Evolutionary conservation across 2,797 vertebrate genomes (phyloP).

Genomic region (Centroberyx gerrardi): DNA sequence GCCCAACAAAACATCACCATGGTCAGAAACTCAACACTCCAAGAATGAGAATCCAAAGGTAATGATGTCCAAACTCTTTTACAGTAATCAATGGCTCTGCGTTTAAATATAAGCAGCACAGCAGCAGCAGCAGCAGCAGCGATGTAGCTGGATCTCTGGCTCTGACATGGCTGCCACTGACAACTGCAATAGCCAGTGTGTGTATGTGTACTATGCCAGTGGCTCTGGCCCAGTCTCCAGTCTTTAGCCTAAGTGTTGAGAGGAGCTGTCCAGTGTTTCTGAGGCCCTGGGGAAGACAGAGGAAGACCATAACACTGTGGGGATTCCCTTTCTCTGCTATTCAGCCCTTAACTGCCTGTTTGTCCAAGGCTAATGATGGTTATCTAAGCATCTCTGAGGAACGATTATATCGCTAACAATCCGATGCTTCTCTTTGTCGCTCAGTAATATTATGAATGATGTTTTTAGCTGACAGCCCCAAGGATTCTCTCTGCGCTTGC

Average conservation of each 20-base stretch:
- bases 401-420: neutral
- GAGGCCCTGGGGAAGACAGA: slow-evolving; percentile 29
- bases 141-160: too few relatives aligned
- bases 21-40: too few relatives aligned
- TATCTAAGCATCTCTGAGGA: slow-evolving; percentile 16
- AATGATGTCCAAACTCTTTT: too few relatives aligned
- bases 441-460: slow-evolving; percentile 6
- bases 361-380: slow-evolving; percentile 44
- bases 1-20: too few relatives aligned
- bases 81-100: too few relatives aligned
- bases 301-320: slow-evolving; percentile 15
- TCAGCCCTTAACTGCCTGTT: slow-evolving; percentile 48
- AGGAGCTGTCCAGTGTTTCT: slow-evolving; percentile 48
- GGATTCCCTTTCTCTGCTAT: slow-evolving; percentile 32
- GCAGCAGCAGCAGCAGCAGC: too few relatives aligned
- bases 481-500: neutral
- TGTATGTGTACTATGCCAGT: neutral
- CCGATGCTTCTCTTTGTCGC: neutral
- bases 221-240: slow-evolving; percentile 28
- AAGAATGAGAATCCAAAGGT: too few relatives aligned
- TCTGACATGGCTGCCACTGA: neutral
- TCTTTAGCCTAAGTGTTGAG: slow-evolving; percentile 25
- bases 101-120: too few relatives aligned
- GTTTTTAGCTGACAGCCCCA: neutral
- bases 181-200: neutral